phyloP scores from a whole-genome alignment of 2,113 vertebrate species.

The Suricata suricatta region DNA sequence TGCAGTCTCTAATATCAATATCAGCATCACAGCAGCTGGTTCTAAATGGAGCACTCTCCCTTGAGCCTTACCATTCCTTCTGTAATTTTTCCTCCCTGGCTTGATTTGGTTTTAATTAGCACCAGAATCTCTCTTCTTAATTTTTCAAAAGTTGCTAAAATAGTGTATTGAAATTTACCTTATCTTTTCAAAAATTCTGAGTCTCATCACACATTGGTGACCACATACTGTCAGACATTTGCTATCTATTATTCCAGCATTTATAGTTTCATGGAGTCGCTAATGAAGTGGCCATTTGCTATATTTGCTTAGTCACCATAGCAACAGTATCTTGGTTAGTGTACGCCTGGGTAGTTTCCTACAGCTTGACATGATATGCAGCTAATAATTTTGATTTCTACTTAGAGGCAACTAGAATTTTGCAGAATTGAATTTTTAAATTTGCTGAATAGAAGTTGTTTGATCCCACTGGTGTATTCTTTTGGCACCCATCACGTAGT shows the following conservation, averaged over 20 bases:
- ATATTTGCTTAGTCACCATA: conserved; percentile 68
- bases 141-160: conserved; percentile 18
- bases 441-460: conserved; percentile 52
- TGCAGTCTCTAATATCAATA: not conserved
- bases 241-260: not conserved
- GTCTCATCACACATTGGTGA: not conserved
- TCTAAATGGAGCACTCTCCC: not conserved
- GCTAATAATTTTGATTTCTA: conserved; percentile 65
- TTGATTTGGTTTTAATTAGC: conserved; percentile 41
- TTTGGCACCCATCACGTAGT: conserved; percentile 35
- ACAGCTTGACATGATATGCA: conserved; percentile 57
- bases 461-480: conserved; percentile 26
- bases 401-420: conserved; percentile 40
- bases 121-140: conserved; percentile 21
- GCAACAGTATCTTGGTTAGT: conserved; percentile 66
- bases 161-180: not conserved
- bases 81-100: not conserved
- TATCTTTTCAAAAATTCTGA: conserved; percentile 48
- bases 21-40: conserved; percentile 4
- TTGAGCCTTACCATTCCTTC: not conserved
- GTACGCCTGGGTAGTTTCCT: conserved; percentile 56
- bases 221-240: conserved; percentile 1
- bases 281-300: conserved; percentile 73
- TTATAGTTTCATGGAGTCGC: conserved; percentile 49
- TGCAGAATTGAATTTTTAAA: conserved; percentile 54